Evolutionary conservation across 1,140 invertebrate genomes (phyloP), one percentile per base, ranked within the genome.

Genomic region (Proctacanthus coquilletti): DNA sequence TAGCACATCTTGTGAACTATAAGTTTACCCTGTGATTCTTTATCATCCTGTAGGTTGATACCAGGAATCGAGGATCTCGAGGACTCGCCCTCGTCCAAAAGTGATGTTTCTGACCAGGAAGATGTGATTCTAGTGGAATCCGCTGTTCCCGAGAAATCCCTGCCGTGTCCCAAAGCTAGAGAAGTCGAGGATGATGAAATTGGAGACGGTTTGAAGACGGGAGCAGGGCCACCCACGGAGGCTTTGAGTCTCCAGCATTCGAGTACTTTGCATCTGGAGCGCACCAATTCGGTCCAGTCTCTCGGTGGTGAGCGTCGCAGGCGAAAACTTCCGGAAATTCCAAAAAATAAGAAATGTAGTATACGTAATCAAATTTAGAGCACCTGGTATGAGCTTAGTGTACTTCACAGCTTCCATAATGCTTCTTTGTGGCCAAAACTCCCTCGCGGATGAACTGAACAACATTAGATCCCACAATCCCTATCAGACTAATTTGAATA

Each of bases 271-370:
- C 54, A 58, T 6, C 35, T 48, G 36, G 56, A 50, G 36, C 45
- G 52, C 29, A 40, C 43, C 17, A 34, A 45, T 18, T 38, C 42
- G 13, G 37, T 44, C 9, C 51, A 53, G 3, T 57, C 47, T 49
- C 50, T 21, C 55, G 49, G 38, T 42, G 49, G 45, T 4, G 77
- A 80, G 51, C 65, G 82, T 34, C 68, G 77, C 48, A 66, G 84
- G 45, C 66, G 84, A 58, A 83, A 83, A 62, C 61, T 87, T 18
- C 84, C 84, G 9, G 84, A 88, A 65, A 85, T 87, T 47, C 84
- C 84, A 4, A 86, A 85, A 59, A 79, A 77, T 46, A 81, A 80
- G 61, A 84, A 84, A 73, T 74, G 81, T 85, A 65, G 75, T 71
- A 63, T 13, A 11, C 11, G 14, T 31, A n/a, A 18, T n/a, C n/a